Conservation (phyloP, 1,140 invertebrate species). For the Samia ricini region DNA sequence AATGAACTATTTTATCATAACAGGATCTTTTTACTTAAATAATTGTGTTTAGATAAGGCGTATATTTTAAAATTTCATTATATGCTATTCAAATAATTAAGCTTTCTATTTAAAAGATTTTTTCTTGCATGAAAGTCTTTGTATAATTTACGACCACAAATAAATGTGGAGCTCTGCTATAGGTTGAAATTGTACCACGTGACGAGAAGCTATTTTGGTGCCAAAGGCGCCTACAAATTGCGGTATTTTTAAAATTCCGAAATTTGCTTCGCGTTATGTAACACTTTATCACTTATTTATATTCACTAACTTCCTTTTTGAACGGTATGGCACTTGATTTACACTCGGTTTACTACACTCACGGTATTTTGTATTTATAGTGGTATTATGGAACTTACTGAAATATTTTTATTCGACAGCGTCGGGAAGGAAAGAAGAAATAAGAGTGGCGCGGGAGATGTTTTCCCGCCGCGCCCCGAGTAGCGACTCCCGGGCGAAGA, state of each 20-base stretch:
- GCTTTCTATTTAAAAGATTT: neutral
- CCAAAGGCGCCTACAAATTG: slow-evolving; percentile 74
- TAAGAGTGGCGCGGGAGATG: slow-evolving; percentile 75
- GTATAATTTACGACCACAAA: slow-evolving; percentile 46
- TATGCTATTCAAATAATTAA: neutral
- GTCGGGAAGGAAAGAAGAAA: slow-evolving; percentile 75
- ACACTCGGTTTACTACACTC: slow-evolving; percentile 54
- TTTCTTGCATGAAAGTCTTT: slow-evolving; percentile 2
- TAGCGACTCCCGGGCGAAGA: slow-evolving; percentile 80
- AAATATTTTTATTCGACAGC: slow-evolving; percentile 67
- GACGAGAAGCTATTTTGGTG: slow-evolving; percentile 70
- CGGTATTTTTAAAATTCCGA: slow-evolving; percentile 77
- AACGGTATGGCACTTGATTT: slow-evolving; percentile 47
- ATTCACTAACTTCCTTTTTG: slow-evolving; percentile 46
- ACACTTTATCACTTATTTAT: slow-evolving; percentile 70
- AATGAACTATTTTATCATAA: slow-evolving; percentile 67
- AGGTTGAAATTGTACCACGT: slow-evolving; percentile 74
- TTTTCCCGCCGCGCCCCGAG: slow-evolving; percentile 76
- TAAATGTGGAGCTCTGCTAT: slow-evolving; percentile 77
- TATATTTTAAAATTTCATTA: no score
- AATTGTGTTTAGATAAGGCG: slow-evolving; percentile 3
- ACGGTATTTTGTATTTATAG: slow-evolving; percentile 45
- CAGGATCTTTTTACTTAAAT: slow-evolving; percentile 43
- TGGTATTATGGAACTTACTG: slow-evolving; percentile 71
- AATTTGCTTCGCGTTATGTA: slow-evolving; percentile 72